Base-by-base conservation (phyloP, 2,888 invertebrate species). In the Tiphia femorata region DNA sequence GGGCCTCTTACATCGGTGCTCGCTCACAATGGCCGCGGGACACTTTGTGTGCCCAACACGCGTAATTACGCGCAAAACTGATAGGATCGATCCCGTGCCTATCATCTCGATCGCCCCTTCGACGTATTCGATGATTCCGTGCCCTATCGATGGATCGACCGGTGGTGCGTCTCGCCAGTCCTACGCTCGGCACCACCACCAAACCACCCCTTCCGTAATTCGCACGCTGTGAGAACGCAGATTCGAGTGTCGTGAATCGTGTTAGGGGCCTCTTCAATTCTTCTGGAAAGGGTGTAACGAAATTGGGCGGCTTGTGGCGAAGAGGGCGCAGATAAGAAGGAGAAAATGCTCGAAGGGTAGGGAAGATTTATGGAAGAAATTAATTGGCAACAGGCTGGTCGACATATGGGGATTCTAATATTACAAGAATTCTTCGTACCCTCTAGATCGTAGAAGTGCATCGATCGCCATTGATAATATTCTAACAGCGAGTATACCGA, bases 31-130 rank as follows among this genome's bases (percentile, higher is more conserved):
- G 52, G 54, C 30, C 30, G 29, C 67, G 3, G 1, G 12, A 14
- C 12, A 7, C n/a, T 60, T 58, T 76, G 77, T 78, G 66, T 76
- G 65, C 73, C 75, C 76, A 77, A 80, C 81, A 81, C 76, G 78
- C 78, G 80, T 80, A 82, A 82, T 82, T 82, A 80, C 81, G 80
- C 73, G 77, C 67, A 72, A 81, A 82, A 80, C 73, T 79, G 82
- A 82, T 82, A 82, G 63, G 74, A 80, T 78, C 77, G 71, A 75
- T 74, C 66, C 63, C 56, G 48, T 47, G 62, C 67, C 71, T 82
- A 81, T 81, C 81, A 69, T 61, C 37, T 44, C 58, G 75, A 81
- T 81, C 82, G 73, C 77, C n/a, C 79, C 79, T 73, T 72, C 73
- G 73, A 70, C 67, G n/a, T n/a, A n/a, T n/a, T n/a, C n/a, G n/a